Conservation (phyloP, 2,888 invertebrate genomes). For the Neocrepidodera transversa region DNA sequence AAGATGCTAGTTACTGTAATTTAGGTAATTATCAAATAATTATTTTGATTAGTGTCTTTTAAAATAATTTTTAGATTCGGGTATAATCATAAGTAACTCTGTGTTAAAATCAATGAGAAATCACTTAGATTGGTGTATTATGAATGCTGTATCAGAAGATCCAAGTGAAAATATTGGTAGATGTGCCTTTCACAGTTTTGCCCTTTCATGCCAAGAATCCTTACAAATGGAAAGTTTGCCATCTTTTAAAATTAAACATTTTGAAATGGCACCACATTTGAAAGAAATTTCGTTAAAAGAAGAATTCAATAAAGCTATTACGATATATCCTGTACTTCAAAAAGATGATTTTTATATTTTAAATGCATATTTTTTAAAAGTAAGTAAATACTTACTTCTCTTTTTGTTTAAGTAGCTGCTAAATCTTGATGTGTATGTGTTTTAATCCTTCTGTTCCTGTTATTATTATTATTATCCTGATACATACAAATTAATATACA, state of each 20-base stretch:
- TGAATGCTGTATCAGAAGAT: constrained; percentile 81
- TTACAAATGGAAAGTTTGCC: constrained; percentile 63
- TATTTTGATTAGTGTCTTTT: constrained; percentile 20
- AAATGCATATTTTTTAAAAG: constrained; percentile 76
- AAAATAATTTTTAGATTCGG: constrained; percentile 70
- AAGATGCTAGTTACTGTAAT: constrained; percentile 71
- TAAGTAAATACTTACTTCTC: constrained; percentile 52
- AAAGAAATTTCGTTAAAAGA: constrained; percentile 56
- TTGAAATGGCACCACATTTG: constrained; percentile 59
- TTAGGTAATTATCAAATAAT: constrained; percentile 63
- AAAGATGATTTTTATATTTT: constrained; percentile 72
- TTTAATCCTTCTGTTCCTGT: neutral
- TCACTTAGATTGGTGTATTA: constrained; percentile 88
- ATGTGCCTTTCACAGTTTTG: constrained; percentile 78
- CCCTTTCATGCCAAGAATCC: constrained; percentile 66
- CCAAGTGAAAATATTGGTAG: constrained; percentile 89
- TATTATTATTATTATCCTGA: neutral
- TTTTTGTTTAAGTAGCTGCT: neutral
- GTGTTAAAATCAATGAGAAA: constrained; percentile 79
- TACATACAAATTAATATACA: constrained; percentile 5
- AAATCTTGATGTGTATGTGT: neutral
- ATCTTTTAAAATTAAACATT: constrained; percentile 60
- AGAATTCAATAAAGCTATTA: constrained; percentile 66
- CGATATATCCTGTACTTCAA: constrained; percentile 70
- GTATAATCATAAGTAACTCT: constrained; percentile 87